Conservation (phyloP, 1,140 invertebrate genomes). For the Chionoecetes opilio region DNA sequence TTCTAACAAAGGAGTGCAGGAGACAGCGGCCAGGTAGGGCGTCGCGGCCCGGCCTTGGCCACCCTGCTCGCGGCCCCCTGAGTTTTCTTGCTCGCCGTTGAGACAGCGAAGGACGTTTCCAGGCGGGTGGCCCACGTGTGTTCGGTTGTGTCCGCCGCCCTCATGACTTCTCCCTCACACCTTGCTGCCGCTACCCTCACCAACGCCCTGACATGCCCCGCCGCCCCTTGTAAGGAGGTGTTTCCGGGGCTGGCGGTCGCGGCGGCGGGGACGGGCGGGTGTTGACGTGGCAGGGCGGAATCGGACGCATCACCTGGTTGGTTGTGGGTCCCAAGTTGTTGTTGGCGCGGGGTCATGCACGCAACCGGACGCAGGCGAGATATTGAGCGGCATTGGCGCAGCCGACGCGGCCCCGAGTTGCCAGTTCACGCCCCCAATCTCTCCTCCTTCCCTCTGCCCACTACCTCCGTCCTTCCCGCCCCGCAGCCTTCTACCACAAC, state of each 20-base stretch:
- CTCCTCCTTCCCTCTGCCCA: constrained; percentile 34
- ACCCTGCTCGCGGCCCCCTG: constrained; percentile 73
- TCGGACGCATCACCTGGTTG: constrained; percentile 44
- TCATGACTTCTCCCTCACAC: constrained; percentile 57
- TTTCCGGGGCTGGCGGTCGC: background rate
- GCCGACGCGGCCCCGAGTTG: constrained; percentile 74
- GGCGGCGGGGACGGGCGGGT: too few species aligned
- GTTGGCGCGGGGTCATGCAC: constrained; percentile 73
- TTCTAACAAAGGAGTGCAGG: background rate
- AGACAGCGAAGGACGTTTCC: constrained; percentile 79
- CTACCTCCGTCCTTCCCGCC: background rate
- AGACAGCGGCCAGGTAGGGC: constrained; percentile 39
- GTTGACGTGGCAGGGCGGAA: background rate
- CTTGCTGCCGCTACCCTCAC: background rate
- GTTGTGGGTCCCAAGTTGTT: constrained; percentile 65
- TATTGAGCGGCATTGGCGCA: constrained; percentile 80
- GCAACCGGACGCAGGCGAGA: constrained; percentile 75
- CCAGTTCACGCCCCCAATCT: constrained; percentile 41
- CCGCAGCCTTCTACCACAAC: background rate
- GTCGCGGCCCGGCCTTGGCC: constrained; percentile 52
- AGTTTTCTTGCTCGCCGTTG: constrained; percentile 79
- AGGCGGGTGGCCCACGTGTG: constrained; percentile 76
- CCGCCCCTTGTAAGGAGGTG: background rate
- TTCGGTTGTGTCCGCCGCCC: constrained; percentile 62
- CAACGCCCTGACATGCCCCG: background rate